Evolutionary conservation across 2,797 vertebrate species (phyloP).

Genomic region (Brotula barbata): DNA sequence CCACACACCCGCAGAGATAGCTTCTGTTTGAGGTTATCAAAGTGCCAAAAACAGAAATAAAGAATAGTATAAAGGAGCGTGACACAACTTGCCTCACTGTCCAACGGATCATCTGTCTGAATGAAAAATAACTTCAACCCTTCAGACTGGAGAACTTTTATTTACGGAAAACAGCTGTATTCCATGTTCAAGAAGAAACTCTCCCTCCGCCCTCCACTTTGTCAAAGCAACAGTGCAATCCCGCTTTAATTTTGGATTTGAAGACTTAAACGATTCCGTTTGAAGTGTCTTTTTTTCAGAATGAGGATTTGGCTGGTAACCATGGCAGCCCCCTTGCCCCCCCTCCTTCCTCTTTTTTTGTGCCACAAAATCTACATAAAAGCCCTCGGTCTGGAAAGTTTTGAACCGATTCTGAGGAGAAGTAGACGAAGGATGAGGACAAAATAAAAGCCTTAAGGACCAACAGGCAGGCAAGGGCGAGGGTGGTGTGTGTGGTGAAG

Average conservation of each 20-base stretch:
- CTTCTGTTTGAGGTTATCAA: constrained; percentile 51
- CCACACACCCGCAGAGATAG: constrained; percentile 42
- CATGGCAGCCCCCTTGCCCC: constrained; percentile 43
- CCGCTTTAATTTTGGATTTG: constrained; percentile 70
- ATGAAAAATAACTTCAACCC: constrained; percentile 44
- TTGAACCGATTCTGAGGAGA: constrained; percentile 78
- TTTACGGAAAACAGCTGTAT: constrained; percentile 32
- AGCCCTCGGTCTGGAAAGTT: constrained; percentile 78
- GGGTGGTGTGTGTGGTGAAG: constrained; percentile 39
- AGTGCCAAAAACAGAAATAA: constrained; percentile 34
- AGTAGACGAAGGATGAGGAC: constrained; percentile 78
- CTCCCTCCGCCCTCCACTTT: constrained; percentile 66
- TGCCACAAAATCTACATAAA: constrained; percentile 82
- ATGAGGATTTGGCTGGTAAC: constrained; percentile 77
- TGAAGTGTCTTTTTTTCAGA: constrained; percentile 73
- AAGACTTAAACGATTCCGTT: constrained; percentile 78
- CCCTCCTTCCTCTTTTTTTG: constrained; percentile 44
- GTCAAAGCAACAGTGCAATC: constrained; percentile 68
- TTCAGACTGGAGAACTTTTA: constrained; percentile 34
- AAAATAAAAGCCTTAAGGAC: constrained; percentile 78
- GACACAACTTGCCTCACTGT: constrained; percentile 14
- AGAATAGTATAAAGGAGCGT: constrained; percentile 22
- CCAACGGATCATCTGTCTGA: constrained; percentile 47
- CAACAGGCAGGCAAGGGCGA: constrained; percentile 41
- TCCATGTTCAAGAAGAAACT: constrained; percentile 71